Conservation (phyloP, 2,113 vertebrate genomes). For the Pollachius pollachius region DNA sequence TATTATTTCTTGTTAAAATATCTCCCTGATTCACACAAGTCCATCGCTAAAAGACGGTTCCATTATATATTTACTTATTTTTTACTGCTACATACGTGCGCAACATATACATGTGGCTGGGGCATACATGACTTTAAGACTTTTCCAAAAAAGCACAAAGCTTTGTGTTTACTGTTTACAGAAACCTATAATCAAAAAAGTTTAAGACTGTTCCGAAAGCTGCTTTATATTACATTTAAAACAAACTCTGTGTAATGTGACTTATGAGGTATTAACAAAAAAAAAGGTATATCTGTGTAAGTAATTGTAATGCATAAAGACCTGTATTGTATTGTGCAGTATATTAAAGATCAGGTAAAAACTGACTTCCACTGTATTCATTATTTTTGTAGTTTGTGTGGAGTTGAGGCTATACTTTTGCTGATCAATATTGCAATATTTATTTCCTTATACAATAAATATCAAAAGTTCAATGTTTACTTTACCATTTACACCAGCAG, state of each 20-base stretch:
- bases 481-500: no score
- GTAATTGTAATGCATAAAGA: constrained; percentile 58
- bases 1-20: no score
- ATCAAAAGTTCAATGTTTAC: neutral
- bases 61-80: no score
- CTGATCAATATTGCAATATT: neutral
- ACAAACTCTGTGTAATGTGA: constrained; percentile 50
- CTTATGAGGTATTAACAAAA: constrained; percentile 40
- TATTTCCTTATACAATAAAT: neutral
- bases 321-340: constrained; percentile 57
- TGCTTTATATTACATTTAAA: constrained; percentile 54
- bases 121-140: constrained; percentile 13
- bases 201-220: constrained; percentile 63
- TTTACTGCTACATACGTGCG: no score
- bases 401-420: constrained; percentile 22
- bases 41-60: no score
- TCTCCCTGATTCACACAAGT: no score
- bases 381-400: constrained; percentile 42
- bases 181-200: constrained; percentile 29
- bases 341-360: constrained; percentile 38
- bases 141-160: constrained; percentile 46
- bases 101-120: neutral
- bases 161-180: constrained; percentile 59
- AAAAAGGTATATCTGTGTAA: constrained; percentile 48
- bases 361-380: constrained; percentile 16